Conservation (phyloP, 2,113 vertebrate species). For the Neodontobutis hainanensis region DNA sequence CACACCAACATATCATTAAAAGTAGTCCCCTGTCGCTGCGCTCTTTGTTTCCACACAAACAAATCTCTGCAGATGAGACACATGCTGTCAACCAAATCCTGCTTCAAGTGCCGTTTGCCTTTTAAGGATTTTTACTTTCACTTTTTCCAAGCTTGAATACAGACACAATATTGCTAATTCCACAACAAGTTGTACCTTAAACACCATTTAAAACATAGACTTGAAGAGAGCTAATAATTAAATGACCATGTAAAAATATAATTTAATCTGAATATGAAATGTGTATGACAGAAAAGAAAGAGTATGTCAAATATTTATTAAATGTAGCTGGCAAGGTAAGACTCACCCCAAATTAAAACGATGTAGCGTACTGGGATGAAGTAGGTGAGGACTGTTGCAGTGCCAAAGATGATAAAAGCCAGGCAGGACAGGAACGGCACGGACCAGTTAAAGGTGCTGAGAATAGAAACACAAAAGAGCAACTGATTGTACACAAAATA, state of each 20-base stretch:
- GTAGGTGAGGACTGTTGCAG: conserved; percentile 83
- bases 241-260: background rate
- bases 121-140: conserved; percentile 36
- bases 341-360: conserved; percentile 95
- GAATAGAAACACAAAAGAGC: conserved; percentile 19
- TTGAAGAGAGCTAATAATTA: background rate
- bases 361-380: conserved; percentile 91
- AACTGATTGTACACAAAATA: background rate
- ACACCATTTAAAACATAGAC: background rate
- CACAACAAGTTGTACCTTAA: background rate
- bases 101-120: conserved; percentile 1
- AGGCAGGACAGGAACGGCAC: conserved; percentile 91
- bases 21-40: conserved; percentile 48
- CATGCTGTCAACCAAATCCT: conserved; percentile 38
- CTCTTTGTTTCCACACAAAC: conserved; percentile 66
- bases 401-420: conserved; percentile 85
- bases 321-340: background rate
- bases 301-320: background rate
- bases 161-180: background rate
- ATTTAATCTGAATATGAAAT: background rate
- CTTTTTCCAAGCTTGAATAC: conserved; percentile 18
- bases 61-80: conserved; percentile 47
- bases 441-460: conserved; percentile 96
- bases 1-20: conserved; percentile 70
- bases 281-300: background rate